phyloP scores from a whole-genome alignment of 2,888 invertebrate genomes.

The Epirrhoe alternata region DNA sequence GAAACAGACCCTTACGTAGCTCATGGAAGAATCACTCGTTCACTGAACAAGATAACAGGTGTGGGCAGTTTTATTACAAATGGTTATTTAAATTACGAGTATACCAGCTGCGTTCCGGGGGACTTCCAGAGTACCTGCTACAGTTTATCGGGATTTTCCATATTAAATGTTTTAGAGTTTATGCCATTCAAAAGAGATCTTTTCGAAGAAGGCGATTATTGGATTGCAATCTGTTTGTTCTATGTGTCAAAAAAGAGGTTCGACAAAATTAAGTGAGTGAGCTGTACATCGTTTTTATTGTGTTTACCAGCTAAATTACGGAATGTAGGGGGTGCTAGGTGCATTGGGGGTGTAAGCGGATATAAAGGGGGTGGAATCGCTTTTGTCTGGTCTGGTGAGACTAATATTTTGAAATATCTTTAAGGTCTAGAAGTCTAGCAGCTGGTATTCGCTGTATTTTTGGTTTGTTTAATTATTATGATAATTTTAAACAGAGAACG shows the following conservation, averaged over 20 bases:
- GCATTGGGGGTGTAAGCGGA: conserved; percentile 24
- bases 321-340: conserved; percentile 22
- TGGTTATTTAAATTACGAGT: background rate
- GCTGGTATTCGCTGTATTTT: background rate
- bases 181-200: no score
- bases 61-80: background rate
- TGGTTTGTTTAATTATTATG: background rate
- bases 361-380: conserved; percentile 17
- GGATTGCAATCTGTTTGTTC: no score
- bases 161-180: no score
- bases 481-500: no score
- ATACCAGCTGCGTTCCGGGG: no score
- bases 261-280: background rate
- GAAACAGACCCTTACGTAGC: conserved; percentile 25
- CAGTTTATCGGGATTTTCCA: no score
- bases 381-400: conserved; percentile 15
- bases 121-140: no score
- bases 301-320: conserved; percentile 30
- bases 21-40: background rate
- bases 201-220: no score
- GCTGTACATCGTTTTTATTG: conserved; percentile 1
- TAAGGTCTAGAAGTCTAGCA: conserved; percentile 8
- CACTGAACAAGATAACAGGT: background rate
- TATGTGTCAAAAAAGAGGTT: background rate
- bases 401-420: conserved; percentile 17